Conservation (phyloP, 1,140 invertebrate species). For the Rhopalosiphum maidis region DNA sequence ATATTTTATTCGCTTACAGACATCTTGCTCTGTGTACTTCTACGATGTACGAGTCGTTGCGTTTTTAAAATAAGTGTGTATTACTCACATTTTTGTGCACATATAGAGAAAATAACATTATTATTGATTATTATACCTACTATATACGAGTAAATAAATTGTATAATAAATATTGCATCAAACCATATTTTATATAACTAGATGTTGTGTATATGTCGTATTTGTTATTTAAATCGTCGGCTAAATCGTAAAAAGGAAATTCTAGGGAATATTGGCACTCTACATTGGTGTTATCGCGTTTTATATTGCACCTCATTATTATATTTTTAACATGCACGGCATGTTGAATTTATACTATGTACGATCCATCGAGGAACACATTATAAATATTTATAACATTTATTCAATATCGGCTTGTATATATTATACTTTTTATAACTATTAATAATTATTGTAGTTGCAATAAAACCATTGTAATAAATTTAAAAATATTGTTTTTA, state of each 20-base stretch:
- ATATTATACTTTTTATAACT: not conserved
- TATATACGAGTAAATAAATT: not conserved
- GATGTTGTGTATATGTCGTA: not conserved
- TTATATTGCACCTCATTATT: not conserved
- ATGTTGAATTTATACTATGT: not conserved
- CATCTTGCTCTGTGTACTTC: not conserved
- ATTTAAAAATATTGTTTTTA: slow-evolving; percentile 32
- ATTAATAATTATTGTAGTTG: not conserved
- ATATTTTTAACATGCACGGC: not conserved
- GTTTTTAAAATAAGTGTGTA: not conserved
- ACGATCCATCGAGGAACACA: not conserved
- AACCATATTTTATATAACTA: not conserved
- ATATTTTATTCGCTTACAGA: not conserved
- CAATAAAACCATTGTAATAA: not conserved
- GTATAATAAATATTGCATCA: not conserved
- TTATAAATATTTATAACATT: not conserved
- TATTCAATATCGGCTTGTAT: not conserved
- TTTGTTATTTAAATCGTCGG: not conserved
- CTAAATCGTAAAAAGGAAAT: not conserved
- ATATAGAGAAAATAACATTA: not conserved
- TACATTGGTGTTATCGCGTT: not conserved
- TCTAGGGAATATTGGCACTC: not conserved
- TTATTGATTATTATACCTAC: slow-evolving; percentile 14
- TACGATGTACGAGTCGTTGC: not conserved
- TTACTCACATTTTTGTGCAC: not conserved